These are phyloP conservation scores for Ondatra zibethicus DNA, from an alignment of 2,113 vertebrate species.

Conservation along the genomic window DNA sequence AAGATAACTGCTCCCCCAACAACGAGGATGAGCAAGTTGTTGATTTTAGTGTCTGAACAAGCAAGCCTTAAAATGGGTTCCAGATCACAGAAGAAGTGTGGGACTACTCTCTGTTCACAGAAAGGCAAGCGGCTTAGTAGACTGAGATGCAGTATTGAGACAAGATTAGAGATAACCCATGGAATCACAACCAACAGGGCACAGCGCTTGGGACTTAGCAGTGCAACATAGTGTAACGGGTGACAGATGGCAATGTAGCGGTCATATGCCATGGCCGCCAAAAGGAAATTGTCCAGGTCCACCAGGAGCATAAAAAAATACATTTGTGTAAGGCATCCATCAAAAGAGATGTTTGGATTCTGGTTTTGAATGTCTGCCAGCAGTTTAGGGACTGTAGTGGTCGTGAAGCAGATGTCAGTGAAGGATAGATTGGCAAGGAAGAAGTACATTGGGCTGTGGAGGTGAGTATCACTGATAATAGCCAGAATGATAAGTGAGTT, in stretches of 20 bases:
- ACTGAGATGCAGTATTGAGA: conserved; percentile 62
- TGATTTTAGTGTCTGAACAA: conserved; percentile 70
- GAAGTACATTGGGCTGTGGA: conserved; percentile 75
- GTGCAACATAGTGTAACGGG: conserved; percentile 49
- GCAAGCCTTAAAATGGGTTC: conserved; percentile 67
- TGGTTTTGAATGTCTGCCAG: conserved; percentile 58
- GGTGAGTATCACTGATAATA: conserved; percentile 42
- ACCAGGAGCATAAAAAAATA: conserved; percentile 76
- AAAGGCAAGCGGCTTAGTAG: conserved; percentile 58
- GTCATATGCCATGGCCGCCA: conserved; percentile 65
- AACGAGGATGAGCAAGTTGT: conserved; percentile 43
- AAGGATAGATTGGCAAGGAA: conserved; percentile 72
- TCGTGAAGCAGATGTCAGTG: conserved; percentile 64
- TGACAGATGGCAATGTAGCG: conserved; percentile 64
- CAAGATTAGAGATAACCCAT: conserved; percentile 55
- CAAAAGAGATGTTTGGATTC: conserved; percentile 58
- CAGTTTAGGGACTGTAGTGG: conserved; percentile 62
- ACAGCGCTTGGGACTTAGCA: conserved; percentile 58
- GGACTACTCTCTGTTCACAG: conserved; percentile 56
- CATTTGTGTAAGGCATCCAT: conserved; percentile 73
- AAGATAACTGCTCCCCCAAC: conserved; percentile 50
- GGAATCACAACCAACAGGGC: conserved; percentile 40
- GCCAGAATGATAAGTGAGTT: conserved; percentile 74
- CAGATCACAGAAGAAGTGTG: conserved; percentile 72
- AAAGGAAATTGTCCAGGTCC: conserved; percentile 69